A percentile compares a stretch with the other conserved stretches of the same genome.
phyloP scores from a whole-genome alignment of 2,113 vertebrate species.

The Ondatra zibethicus region DNA sequence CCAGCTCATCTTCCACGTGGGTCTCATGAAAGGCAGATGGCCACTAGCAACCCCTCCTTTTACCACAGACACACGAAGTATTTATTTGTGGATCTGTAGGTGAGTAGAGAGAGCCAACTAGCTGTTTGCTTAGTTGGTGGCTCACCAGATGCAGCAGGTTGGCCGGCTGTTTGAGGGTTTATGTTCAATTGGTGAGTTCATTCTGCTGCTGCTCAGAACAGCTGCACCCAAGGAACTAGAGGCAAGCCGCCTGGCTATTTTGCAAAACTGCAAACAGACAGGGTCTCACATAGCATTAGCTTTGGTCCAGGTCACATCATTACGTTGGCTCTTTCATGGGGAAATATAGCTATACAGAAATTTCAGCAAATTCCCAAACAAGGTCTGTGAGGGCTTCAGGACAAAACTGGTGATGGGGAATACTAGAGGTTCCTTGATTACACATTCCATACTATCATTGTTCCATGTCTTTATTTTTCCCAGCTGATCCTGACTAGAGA shows the following conservation, averaged over 20 bases:
- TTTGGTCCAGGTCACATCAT: background rate
- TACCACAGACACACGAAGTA: too few species aligned
- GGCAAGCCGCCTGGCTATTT: background rate
- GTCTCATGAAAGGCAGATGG: background rate
- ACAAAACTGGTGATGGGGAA: background rate
- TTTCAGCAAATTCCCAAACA: background rate
- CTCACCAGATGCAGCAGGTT: too few species aligned
- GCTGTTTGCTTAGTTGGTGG: background rate
- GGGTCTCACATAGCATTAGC: background rate
- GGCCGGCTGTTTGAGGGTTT: background rate
- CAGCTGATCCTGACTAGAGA: background rate
- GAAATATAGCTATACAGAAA: too few species aligned
- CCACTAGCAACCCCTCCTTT: background rate
- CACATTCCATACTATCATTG: background rate
- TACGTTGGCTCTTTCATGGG: background rate
- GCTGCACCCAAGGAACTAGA: background rate
- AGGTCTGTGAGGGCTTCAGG: background rate
- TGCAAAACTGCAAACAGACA: background rate
- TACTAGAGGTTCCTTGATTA: too few species aligned
- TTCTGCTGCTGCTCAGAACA: background rate
- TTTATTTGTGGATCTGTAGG: background rate
- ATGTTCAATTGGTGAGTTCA: background rate
- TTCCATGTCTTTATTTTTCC: background rate
- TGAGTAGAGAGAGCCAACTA: background rate
- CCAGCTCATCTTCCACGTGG: background rate